Base-by-base conservation (phyloP, 2,797 vertebrate genomes). In the Crocodylus rhombifer region DNA sequence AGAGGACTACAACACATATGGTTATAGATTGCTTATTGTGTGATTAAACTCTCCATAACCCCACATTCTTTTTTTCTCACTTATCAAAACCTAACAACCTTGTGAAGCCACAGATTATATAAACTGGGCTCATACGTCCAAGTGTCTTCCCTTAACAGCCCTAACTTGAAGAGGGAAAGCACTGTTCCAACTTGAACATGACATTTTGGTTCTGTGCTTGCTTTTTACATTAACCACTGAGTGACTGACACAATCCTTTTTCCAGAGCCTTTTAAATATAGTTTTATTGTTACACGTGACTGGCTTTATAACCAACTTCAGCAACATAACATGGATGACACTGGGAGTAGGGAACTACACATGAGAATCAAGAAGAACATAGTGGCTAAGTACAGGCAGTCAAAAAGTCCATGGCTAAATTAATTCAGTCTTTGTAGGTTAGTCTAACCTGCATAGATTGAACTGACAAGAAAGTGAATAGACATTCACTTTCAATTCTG, bases 201-300 rank as follows among this genome's bases (percentile, higher is more conserved):
- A 30, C 20, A 33, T 5, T 26, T 6, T 15, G 78, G 3, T 28
- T 65, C 51, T 58, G 9, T 2, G 73, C 1, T 4, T 5, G 0
- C 61, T 5, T 23, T 79, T 95, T 28, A 65, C 13, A 63, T 65
- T 28, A n/a, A 65, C 33, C 12, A 23, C 77, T 2, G 20, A n/a
- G 17, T 67, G n/a, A 77, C 1, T 1, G 0, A 67, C 42, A 51
- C 4, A 71, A 28, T 75, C 1, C 36, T 82, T 7, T 82, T 12
- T 87, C 78, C 64, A 76, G 26, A 5, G 84, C 18, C 71, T 15
- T 71, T 88, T 2, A 36, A 84, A 51, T 92, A 60, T n/a, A 65
- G 8, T 6, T 23, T 3, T 10, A 25, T 28, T 51, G 42, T 51
- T 11, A 51, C 42, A 51, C 10, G 42, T 51, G 42, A 51, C 42